These are phyloP conservation scores for Hyposmocoma kahamanoa DNA, from an alignment of 1,140 invertebrate genomes.

Conservation along the genomic window DNA sequence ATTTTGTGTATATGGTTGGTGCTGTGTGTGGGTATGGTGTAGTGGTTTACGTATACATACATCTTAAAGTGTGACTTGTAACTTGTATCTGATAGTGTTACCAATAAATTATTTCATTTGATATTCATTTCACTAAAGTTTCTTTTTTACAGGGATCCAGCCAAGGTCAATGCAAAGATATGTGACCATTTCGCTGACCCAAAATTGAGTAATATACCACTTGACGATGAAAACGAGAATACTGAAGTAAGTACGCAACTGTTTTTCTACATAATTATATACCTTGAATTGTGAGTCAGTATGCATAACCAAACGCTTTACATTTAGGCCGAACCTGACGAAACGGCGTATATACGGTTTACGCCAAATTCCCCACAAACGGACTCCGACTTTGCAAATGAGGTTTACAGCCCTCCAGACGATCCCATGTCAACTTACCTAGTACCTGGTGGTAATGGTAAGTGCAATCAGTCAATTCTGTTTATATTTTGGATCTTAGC, in stretches of 20 bases:
- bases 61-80: too few relatives aligned
- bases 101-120: too few relatives aligned
- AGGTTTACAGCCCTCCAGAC: conserved; percentile 83
- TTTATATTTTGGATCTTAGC: neutral
- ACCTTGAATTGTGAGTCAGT: neutral
- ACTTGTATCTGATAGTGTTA: too few relatives aligned
- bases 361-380: conserved; percentile 80
- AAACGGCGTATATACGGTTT: conserved; percentile 85
- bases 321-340: conserved; percentile 75
- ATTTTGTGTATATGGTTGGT: neutral
- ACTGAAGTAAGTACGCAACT: conserved; percentile 27
- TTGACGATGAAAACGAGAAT: conserved; percentile 18
- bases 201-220: conserved; percentile 32
- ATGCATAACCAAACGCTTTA: neutral
- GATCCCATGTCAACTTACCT: conserved; percentile 31
- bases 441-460: neutral
- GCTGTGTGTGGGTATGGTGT: neutral
- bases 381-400: conserved; percentile 81
- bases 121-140: too few relatives aligned
- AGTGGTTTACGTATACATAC: neutral
- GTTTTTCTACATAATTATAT: neutral
- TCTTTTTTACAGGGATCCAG: conserved; percentile 38
- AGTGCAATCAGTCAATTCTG: neutral
- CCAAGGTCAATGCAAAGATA: conserved; percentile 47
- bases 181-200: conserved; percentile 59